Base-by-base conservation (phyloP, 2,113 vertebrate species). In the Kryptolebias marmoratus region DNA sequence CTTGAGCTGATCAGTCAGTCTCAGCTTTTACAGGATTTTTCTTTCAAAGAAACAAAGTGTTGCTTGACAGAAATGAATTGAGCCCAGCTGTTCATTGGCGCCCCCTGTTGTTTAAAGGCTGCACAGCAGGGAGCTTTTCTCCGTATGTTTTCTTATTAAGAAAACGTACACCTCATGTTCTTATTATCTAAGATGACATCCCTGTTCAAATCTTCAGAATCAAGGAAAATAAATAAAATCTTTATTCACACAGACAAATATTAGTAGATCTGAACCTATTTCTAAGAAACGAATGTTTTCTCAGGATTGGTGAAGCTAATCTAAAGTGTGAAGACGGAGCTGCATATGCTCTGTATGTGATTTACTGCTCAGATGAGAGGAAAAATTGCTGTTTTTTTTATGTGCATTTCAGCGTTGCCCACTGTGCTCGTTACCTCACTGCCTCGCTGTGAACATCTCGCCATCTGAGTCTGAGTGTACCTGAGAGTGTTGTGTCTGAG, bases 281-380 rank as follows among this genome's bases (percentile, higher is more conserved):
- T 13, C n/a, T 7, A 44, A 58, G 53, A 73, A 70, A 9, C 67
- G 28, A 60, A 68, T 47, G 71, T 75, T 58, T 30, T 50, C 13
- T 67, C 65, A 73, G 79, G 73, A 75, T 73, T 57, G 47, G 70
- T 52, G 22, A 0, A 60, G 14, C 9, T 42, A 42, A 42, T 42
- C 5, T 42, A 42, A 42, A 42, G 1, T 60, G 61, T 63, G 58
- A 68, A 75, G 62, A 75, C 68, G 11, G 27, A 66, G 54, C 69
- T n/a, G 47, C 11, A 3, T 27, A 16, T 18, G n/a, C 73, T 11
- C 54, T 50, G 50, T 55, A 6, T 44, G 3, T 58, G 16, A 52
- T 11, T 44, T 11, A 30, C 16, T 36, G 14, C 44, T 12, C 8
- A 31, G 56, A 45, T 31, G 16, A 67, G 11, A 39, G 15, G 28